These are phyloP conservation scores for Leptinotarsa peninsularis DNA, from an alignment of 2,888 invertebrate genomes.

Conservation along the genomic window DNA sequence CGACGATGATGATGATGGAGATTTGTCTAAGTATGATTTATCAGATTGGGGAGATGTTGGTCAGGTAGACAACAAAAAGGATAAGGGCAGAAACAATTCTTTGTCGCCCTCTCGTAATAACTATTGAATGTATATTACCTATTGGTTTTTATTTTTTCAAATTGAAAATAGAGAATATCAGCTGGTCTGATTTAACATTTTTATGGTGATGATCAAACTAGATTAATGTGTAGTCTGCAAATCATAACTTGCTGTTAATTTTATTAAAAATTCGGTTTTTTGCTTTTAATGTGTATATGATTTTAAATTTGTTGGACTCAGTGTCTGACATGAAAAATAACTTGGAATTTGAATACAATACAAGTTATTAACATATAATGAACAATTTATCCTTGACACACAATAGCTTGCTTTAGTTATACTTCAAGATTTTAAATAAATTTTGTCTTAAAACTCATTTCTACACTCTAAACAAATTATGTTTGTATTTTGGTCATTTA, in stretches of 20 bases:
- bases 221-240: neutral
- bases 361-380: too few relatives aligned
- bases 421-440: too few relatives aligned
- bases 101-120: neutral
- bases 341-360: too few relatives aligned
- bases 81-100: conserved; percentile 45
- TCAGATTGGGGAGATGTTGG: conserved; percentile 68
- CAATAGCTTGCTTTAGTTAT: too few relatives aligned
- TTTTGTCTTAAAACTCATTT: too few relatives aligned
- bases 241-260: neutral
- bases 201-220: neutral
- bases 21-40: conserved; percentile 71
- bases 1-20: conserved; percentile 70
- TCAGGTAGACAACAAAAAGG: conserved; percentile 50
- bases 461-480: too few relatives aligned
- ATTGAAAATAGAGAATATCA: neutral
- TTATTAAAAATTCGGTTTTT: neutral
- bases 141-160: neutral
- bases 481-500: too few relatives aligned
- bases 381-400: too few relatives aligned
- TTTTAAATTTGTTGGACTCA: too few relatives aligned
- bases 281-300: neutral
- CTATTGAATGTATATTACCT: neutral
- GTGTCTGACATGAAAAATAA: too few relatives aligned
- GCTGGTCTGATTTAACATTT: neutral